Evolutionary conservation across 2,888 invertebrate species (phyloP), one percentile per base, ranked within the genome.

Genomic region (Tuberolachnus salignus): DNA sequence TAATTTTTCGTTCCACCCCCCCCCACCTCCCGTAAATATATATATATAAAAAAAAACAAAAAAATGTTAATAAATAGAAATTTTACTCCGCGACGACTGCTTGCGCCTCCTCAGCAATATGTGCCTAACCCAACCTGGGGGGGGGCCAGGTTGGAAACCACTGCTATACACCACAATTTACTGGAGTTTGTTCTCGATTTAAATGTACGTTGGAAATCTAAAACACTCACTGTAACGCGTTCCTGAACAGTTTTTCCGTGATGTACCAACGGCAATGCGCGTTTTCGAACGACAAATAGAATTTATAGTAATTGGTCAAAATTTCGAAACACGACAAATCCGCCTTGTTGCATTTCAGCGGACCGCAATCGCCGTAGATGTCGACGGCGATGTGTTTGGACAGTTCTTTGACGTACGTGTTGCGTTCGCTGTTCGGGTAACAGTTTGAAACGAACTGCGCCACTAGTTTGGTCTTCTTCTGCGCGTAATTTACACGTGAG

Each of bases 381-480:
- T 97, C 96, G 81, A 94, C 94, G 82, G 91, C 88, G 83, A 98
- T 95, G 87, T 92, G 88, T 86, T 95, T 94, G 82, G 91, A 89
- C 74, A 98, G 88, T 85, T 93, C 93, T 83, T 91, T 90, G 13
- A 96, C 97, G 86, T 93, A 97, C 83, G 93, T 92, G 81, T 95
- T 87, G 13, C 98, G 90, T 4, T 92, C 92, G 86, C 97, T 98
- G 73, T 94, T 89, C 6, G 97, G 95, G 82, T 93, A 94, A 85
- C 98, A 98, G 87, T 98, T 98, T 51, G 97, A 97, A 75, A 98
- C 98, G 87, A 98, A 98, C 98, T 97, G 98, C 73, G 97, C 97
- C 9, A 97, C 92, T 87, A 94, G 93, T 86, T 93, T 95, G 55
- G 95, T 96, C 86, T 97, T 97, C 85, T 95, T 95, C 19, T 90